Base-by-base conservation (phyloP, 1,140 invertebrate genomes). In the Arctopsyche grandis region DNA sequence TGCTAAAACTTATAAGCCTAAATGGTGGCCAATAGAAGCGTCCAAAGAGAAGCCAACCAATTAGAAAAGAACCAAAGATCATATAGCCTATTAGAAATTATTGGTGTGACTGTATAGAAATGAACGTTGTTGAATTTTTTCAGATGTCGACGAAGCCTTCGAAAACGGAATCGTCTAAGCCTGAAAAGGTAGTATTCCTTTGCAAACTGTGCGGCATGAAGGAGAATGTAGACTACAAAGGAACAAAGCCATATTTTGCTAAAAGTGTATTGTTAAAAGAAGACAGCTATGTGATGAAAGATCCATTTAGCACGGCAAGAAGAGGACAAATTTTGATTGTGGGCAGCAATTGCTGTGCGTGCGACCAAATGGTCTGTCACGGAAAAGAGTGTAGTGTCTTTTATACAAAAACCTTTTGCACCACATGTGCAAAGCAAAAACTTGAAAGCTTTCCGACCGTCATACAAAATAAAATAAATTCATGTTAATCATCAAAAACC, bases 21-120 rank as follows among this genome's bases (percentile, higher is more conserved):
- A 84, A 9, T 97, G 96, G 96, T 97, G 96, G 96, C 95, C 96
- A 10, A 84, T 90, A 66, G 93, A 95, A 88, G 86, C 89, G 66
- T 89, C 91, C 9, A 93, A 92, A 86, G 90, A 93, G 85, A 89
- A 85, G 81, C 38, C 84, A 43, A 66, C 10, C 84, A 84, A 38
- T 78, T 75, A 76, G 84, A 83, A 82, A 85, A 38, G 29, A 4
- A 7, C 29, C 7, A 38, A 38, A 38, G 7, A n/a, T n/a, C n/a
- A n/a, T n/a, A n/a, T n/a, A n/a, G n/a, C n/a, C n/a, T n/a, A 66
- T 66, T 66, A 14, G 12, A 22, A 22, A 22, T 60, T 60, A 60
- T 21, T 16, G 9, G 60, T 26, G 1, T 66, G 26, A n/a, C 12
- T 69, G 66, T 56, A 56, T 56, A 56, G 19, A n/a, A 69, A 69